Base-by-base conservation (phyloP, 2,113 vertebrate species). In the Panthera leo region DNA sequence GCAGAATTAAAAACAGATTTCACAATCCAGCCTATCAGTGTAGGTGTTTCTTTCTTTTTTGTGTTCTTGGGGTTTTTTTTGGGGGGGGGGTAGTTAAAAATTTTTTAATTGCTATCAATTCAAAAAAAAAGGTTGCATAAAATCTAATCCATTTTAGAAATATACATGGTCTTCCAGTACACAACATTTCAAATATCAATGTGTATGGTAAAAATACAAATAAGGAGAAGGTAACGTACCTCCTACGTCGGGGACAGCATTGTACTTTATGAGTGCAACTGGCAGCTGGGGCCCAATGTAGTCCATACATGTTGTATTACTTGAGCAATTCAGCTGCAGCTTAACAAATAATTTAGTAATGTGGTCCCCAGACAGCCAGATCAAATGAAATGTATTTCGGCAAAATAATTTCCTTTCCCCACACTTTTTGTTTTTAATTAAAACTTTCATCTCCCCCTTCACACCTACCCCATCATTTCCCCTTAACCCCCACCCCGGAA, bases 151-250 rank as follows among this genome's bases (percentile, higher is more conserved):
- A 96, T 99, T 99, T 99, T 99, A 99, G 99, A 99, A 99, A 99
- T 99, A 99, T 99, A 99, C 99, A 99, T 99, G 98, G 99, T 99
- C 99, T 99, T 99, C 99, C 99, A 99, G 99, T 99, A 99, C 14
- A 98, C 98, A 98, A 98, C 98, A 99, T 99, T 99, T 99, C 99
- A 99, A 99, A 99, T 99, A 99, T 99, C 99, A 99, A 99, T 99
- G 99, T 99, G 99, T 99, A 99, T 99, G 99, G 99, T 99, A 99
- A 99, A 99, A 99, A 99, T 99, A 99, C 98, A 99, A 99, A 99
- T 98, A 98, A 99, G 98, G 98, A 98, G 99, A 99, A 99, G 99
- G 99, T 98, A 99, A 98, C 98, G 98, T 97, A 99, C 98, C 98
- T 98, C 98, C 98, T 98, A 98, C 99, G 98, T 99, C 99, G 99